A percentile compares a stretch with the other conserved stretches of the same genome.
Evolutionary conservation across 2,888 invertebrate genomes (phyloP).

Genomic region (Chymomyza amoena): DNA sequence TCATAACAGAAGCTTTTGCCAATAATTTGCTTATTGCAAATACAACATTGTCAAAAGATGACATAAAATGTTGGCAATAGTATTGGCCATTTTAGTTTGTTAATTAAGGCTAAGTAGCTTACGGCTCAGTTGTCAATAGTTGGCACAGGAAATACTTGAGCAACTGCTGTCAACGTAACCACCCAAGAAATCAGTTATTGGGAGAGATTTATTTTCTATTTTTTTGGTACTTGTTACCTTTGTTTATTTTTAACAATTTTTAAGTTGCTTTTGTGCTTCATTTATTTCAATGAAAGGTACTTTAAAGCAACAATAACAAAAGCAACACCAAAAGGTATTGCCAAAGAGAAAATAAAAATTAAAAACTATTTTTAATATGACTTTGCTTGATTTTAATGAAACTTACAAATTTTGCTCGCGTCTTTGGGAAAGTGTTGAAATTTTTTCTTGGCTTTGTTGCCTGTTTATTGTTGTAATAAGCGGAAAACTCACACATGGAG

Average conservation of each 20-base stretch:
- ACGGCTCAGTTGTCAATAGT: slow-evolving; percentile 14
- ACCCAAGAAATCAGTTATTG: slow-evolving; percentile 28
- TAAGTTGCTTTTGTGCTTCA: not conserved
- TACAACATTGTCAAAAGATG: slow-evolving; percentile 22
- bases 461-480: slow-evolving; percentile 44
- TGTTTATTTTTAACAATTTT: not conserved
- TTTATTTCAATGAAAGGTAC: slow-evolving; percentile 21
- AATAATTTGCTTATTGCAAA: slow-evolving; percentile 53
- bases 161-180: slow-evolving; percentile 10
- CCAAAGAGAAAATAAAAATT: not conserved
- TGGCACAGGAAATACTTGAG: slow-evolving; percentile 23
- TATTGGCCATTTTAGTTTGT: slow-evolving; percentile 32
- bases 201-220: not conserved
- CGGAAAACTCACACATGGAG: slow-evolving; percentile 39
- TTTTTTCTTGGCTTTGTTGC: slow-evolving; percentile 18
- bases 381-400: slow-evolving; percentile 55
- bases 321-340: not conserved
- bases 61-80: slow-evolving; percentile 9
- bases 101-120: slow-evolving; percentile 41
- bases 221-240: not conserved
- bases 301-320: slow-evolving; percentile 9
- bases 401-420: slow-evolving; percentile 39
- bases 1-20: slow-evolving; percentile 25
- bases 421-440: slow-evolving; percentile 63
- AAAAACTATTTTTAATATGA: slow-evolving; percentile 17